Evolutionary conservation across 1,140 invertebrate genomes (phyloP).

Genomic region (Latrodectus geometricus): DNA sequence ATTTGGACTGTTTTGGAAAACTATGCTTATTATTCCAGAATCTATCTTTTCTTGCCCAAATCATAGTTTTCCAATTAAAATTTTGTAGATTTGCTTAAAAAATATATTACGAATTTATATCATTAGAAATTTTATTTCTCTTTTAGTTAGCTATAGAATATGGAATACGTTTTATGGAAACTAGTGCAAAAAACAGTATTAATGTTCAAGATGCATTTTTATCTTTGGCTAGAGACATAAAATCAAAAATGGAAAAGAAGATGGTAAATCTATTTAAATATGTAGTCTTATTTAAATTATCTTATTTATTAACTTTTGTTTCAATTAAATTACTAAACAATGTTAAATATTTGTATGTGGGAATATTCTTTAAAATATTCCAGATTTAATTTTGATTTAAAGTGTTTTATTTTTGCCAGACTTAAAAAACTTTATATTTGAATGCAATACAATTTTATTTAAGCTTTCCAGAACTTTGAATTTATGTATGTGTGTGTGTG

Average conservation of each 20-base stretch:
- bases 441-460: no score
- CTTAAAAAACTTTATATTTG: no score
- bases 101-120: not conserved
- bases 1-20: no score
- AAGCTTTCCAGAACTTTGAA: no score
- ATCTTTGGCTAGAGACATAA: constrained; percentile 92
- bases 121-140: constrained; percentile 1
- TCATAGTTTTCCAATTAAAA: not conserved
- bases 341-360: not conserved
- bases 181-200: constrained; percentile 89
- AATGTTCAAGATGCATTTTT: constrained; percentile 93
- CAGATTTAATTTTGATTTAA: not conserved
- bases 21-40: no score
- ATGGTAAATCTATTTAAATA: constrained; percentile 72
- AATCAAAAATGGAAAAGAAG: constrained; percentile 95
- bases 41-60: not conserved
- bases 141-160: constrained; percentile 83
- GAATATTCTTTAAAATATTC: not conserved
- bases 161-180: constrained; percentile 94
- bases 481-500: no score
- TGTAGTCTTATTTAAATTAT: no score
- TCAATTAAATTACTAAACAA: not conserved
- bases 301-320: no score
- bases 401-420: not conserved
- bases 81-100: not conserved